Conservation (phyloP, 2,113 vertebrate species). For the Oxyura jamaicensis region DNA sequence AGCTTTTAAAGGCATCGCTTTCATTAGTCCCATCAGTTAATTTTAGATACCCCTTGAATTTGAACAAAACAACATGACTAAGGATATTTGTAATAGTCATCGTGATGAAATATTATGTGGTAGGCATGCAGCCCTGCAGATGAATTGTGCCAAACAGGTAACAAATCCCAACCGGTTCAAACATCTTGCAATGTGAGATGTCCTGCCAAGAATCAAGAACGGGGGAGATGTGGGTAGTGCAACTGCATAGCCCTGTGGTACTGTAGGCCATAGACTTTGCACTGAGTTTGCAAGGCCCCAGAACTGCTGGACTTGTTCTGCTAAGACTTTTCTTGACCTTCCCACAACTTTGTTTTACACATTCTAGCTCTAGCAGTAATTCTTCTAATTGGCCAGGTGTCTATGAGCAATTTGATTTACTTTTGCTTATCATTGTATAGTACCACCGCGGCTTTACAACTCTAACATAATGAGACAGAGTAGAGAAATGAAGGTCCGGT, state of each 20-base stretch:
- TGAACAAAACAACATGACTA: background rate
- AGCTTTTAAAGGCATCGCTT: background rate
- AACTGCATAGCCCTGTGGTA: background rate
- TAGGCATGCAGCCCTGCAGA: background rate
- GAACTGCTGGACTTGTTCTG: background rate
- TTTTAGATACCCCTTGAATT: background rate
- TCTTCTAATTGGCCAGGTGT: background rate
- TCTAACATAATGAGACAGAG: accelerated
- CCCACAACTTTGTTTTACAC: background rate
- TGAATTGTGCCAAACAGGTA: conserved; percentile 6
- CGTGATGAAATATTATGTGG: background rate
- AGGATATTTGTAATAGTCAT: background rate
- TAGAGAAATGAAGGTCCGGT: background rate
- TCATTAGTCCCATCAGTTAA: background rate
- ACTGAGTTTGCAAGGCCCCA: background rate
- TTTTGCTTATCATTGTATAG: background rate
- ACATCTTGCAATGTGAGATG: background rate
- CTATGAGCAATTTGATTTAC: background rate
- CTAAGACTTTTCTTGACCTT: background rate
- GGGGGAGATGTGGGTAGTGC: background rate
- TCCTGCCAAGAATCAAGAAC: background rate
- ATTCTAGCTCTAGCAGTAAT: background rate
- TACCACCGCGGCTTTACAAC: background rate
- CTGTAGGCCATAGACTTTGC: background rate
- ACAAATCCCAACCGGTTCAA: conserved; percentile 2